Conservation (phyloP, 1,140 invertebrate species). For the Portunus trituberculatus region DNA sequence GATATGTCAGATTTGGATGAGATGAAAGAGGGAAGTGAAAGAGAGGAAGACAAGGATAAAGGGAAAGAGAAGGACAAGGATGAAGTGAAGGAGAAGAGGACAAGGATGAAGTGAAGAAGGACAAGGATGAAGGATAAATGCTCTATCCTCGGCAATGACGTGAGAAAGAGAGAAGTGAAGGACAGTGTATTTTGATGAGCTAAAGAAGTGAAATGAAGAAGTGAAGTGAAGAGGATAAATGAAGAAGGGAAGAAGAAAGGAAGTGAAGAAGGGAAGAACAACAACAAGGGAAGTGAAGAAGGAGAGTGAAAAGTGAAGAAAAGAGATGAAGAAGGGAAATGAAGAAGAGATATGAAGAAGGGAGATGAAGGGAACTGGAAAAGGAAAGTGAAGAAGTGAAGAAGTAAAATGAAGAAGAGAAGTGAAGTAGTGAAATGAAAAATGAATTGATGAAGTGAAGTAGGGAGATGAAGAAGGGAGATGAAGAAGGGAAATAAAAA, state of each 20-base stretch:
- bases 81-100: not conserved
- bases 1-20: too few species aligned
- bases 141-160: too few species aligned
- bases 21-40: not conserved
- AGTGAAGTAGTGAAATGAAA: not conserved
- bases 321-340: not conserved
- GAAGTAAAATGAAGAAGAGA: not conserved
- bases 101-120: not conserved
- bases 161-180: too few species aligned
- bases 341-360: not conserved
- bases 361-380: not conserved
- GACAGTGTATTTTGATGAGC: too few species aligned
- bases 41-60: too few species aligned
- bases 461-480: not conserved
- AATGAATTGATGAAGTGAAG: not conserved
- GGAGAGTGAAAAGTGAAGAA: not conserved
- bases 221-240: not conserved
- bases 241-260: not conserved
- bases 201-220: too few species aligned
- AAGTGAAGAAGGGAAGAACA: not conserved
- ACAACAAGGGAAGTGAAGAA: not conserved
- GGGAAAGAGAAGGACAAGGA: not conserved
- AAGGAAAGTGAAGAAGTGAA: not conserved
- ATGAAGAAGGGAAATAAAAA: not conserved
- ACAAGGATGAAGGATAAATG: not conserved